phyloP scores from a whole-genome alignment of 2,113 vertebrate species.

The Campylorhamphus procurvoides region DNA sequence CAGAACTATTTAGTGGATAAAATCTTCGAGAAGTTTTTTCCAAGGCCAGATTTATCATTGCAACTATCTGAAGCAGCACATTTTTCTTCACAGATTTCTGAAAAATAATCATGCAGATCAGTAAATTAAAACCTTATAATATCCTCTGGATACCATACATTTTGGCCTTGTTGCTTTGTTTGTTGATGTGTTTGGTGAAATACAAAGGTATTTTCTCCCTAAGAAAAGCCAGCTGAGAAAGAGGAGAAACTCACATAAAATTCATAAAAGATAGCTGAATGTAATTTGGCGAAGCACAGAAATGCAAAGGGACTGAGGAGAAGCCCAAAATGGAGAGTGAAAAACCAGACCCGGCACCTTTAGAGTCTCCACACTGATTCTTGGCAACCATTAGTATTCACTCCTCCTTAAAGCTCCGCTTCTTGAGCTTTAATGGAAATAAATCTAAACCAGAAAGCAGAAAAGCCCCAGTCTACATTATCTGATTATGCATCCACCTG shows the following conservation, averaged over 20 bases:
- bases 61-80: neutral
- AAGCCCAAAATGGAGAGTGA: neutral
- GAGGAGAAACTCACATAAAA: neutral
- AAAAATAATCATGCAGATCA: neutral
- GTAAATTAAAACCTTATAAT: neutral
- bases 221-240: neutral
- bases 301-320: neutral
- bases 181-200: neutral
- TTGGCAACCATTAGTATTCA: neutral
- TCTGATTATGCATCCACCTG: neutral
- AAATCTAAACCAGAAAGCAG: neutral
- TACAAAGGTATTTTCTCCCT: neutral
- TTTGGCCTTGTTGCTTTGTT: neutral
- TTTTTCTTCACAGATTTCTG: neutral
- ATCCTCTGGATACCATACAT: neutral
- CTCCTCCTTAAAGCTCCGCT: neutral
- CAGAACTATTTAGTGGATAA: constrained; percentile 25
- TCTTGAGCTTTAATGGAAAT: neutral
- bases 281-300: neutral
- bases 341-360: neutral
- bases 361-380: neutral
- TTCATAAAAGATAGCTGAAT: neutral
- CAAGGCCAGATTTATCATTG: neutral
- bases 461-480: neutral
- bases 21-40: constrained; percentile 11